phyloP scores from a whole-genome alignment of 2,888 invertebrate genomes.

The Fissipunctia ypsillon region DNA sequence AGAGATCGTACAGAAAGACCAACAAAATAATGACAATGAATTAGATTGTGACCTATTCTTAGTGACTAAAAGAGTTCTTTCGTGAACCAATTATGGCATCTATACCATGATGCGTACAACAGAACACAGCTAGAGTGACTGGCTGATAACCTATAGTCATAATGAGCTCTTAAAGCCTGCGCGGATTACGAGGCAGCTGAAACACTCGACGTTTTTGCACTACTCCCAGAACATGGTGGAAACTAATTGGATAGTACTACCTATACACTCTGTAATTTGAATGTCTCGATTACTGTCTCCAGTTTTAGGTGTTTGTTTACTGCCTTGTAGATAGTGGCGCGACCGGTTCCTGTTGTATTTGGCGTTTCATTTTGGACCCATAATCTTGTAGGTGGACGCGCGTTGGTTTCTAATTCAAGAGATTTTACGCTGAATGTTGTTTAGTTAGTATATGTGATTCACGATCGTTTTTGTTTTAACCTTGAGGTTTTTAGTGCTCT shows the following conservation, averaged over 20 bases:
- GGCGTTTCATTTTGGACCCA: conserved; percentile 36
- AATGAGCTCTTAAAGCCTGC: conserved; percentile 15
- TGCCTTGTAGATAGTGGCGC: conserved; percentile 47
- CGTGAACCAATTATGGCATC: conserved; percentile 1
- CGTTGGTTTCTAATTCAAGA: conserved; percentile 1
- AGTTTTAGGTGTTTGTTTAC: conserved; percentile 54
- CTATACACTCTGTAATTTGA: conserved; percentile 44
- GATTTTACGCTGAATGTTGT: conserved; percentile 7
- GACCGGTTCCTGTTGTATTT: conserved; percentile 49
- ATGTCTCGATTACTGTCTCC: conserved; percentile 49
- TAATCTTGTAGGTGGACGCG: conserved; percentile 29
- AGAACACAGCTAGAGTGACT: conserved; percentile 8
- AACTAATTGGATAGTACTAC: conserved; percentile 49
- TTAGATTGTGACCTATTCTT: neutral
- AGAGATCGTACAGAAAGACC: neutral
- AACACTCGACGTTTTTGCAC: conserved; percentile 32
- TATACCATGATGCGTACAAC: conserved; percentile 1
- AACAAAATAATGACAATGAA: neutral
- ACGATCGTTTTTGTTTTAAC: neutral
- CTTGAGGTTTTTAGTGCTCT: neutral
- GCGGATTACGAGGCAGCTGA: conserved; percentile 13
- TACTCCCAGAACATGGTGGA: conserved; percentile 31
- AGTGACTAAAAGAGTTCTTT: too few species aligned
- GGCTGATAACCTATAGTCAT: conserved; percentile 7
- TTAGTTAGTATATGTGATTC: neutral